Evolutionary conservation across 2,888 invertebrate genomes (phyloP), one percentile per base, ranked within the genome.

Genomic region (Villa cingulata): DNA sequence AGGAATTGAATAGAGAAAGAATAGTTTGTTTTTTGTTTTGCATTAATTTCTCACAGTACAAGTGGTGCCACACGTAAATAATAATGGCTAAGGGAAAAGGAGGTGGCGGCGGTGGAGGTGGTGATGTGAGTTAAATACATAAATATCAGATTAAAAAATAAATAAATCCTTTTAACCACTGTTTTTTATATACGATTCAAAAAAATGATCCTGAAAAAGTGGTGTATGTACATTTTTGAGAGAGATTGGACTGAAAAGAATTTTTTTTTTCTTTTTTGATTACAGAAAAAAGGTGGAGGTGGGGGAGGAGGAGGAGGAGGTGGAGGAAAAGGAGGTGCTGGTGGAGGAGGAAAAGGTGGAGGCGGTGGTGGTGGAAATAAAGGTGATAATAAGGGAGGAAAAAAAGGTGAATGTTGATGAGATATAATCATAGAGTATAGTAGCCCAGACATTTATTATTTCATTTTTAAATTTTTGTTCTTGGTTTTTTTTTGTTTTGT

Each of bases 11-110:
- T n/a, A n/a, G n/a, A n/a, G n/a, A n/a, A n/a, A n/a, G n/a, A n/a
- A n/a, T n/a, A n/a, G n/a, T n/a, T n/a, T n/a, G n/a, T n/a, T n/a
- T n/a, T n/a, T n/a, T n/a, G n/a, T n/a, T n/a, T n/a, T n/a, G n/a
- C n/a, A n/a, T n/a, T n/a, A n/a, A n/a, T n/a, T n/a, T n/a, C n/a
- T n/a, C n/a, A n/a, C n/a, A n/a, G n/a, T n/a, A n/a, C n/a, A n/a
- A n/a, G n/a, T n/a, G n/a, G n/a, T n/a, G n/a, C n/a, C n/a, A n/a
- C n/a, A n/a, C n/a, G n/a, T n/a, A n/a, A n/a, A n/a, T n/a, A n/a
- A n/a, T n/a, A n/a, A 65, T 65, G 65, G 64, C 64, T 16, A 65
- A 65, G 59, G 65, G 65, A 53, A 65, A 65, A 54, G 60, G 58
- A 10, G 58, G 60, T 2, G 58, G 60, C 2, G 59, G 58, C 5